Percentiles rank a stretch among this genome's conserved stretches.
These are phyloP conservation scores for Drosophila bocki DNA, from an alignment of 1,140 invertebrate genomes.

Conservation along the genomic window DNA sequence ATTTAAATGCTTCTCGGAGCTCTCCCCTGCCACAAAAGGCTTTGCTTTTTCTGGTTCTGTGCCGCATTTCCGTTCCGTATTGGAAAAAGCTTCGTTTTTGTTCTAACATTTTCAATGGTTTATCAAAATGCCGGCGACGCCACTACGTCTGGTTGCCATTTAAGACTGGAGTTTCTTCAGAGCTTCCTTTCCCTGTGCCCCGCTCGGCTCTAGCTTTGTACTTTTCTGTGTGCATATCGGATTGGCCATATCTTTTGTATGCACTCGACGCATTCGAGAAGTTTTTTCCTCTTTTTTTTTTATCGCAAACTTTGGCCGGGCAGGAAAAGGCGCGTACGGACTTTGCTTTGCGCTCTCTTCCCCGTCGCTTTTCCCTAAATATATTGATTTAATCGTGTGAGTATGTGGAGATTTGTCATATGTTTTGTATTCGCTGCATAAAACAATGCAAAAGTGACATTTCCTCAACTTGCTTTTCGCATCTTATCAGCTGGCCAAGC, in stretches of 20 bases:
- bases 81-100: constrained; percentile 65
- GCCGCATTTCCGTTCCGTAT: constrained; percentile 78
- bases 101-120: constrained; percentile 61
- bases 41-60: constrained; percentile 61
- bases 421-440: constrained; percentile 66
- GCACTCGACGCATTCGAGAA: constrained; percentile 72
- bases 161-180: constrained; percentile 58
- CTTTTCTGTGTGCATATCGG: constrained; percentile 47
- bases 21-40: constrained; percentile 5
- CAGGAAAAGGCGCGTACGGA: constrained; percentile 78
- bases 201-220: neutral
- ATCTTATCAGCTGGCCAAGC: constrained; percentile 52
- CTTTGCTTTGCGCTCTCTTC: constrained; percentile 51
- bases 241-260: constrained; percentile 73
- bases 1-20: constrained; percentile 21
- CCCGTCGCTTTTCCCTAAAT: constrained; percentile 16
- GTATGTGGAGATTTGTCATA: constrained; percentile 36
- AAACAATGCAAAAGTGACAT: constrained; percentile 75
- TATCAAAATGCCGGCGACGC: constrained; percentile 66
- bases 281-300: constrained; percentile 53
- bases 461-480: constrained; percentile 64
- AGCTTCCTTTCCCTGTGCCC: constrained; percentile 20
- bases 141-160: constrained; percentile 59
- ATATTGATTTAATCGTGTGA: constrained; percentile 14
- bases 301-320: constrained; percentile 77